Conservation (phyloP, 2,113 vertebrate genomes). For the Platycercus adscitus region DNA sequence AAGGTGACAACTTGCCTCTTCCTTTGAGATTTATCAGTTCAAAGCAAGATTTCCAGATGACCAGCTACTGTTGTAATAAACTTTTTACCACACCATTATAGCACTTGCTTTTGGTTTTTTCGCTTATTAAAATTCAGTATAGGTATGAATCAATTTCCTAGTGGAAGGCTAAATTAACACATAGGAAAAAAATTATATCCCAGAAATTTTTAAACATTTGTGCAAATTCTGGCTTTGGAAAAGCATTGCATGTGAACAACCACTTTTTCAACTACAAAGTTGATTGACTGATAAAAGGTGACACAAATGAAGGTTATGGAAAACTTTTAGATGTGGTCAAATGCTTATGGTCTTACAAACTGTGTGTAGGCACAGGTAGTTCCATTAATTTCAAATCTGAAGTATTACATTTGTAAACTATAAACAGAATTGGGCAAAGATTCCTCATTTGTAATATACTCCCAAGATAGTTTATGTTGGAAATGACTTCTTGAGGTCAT, state of each 20-base stretch:
- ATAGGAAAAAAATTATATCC: neutral
- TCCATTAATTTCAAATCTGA: neutral
- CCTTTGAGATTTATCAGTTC: neutral
- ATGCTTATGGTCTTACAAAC: neutral
- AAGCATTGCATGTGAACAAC: neutral
- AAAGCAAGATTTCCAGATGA: neutral
- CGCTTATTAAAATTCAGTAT: neutral
- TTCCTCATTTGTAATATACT: neutral
- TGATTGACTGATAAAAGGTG: neutral
- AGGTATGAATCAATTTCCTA: neutral
- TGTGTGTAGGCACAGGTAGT: neutral
- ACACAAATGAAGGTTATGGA: neutral
- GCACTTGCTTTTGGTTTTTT: fast-evolving
- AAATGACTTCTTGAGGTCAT: neutral
- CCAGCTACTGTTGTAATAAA: neutral
- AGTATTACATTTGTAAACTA: neutral
- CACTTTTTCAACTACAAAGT: neutral
- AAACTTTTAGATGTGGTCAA: neutral
- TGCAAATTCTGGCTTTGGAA: neutral
- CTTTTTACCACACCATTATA: neutral
- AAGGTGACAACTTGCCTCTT: neutral
- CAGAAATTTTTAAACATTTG: neutral
- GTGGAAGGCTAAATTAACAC: neutral
- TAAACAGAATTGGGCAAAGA: neutral
- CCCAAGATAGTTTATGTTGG: neutral